Evolutionary conservation across 2,888 invertebrate species (phyloP).

Genomic region (Melinaea menophilus): DNA sequence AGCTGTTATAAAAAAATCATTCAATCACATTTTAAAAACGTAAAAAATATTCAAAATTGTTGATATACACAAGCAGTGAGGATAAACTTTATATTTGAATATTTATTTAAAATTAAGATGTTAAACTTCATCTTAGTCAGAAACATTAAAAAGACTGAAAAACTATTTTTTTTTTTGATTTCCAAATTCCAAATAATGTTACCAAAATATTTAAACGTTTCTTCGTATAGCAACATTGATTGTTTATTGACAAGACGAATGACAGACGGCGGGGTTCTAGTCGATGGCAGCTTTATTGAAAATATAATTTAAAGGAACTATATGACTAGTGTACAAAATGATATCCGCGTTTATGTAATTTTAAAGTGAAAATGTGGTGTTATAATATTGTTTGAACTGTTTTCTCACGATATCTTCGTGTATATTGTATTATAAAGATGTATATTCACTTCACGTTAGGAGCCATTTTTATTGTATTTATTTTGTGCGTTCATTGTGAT

Average conservation of each 20-base stretch:
- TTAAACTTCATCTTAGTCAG: too few species aligned
- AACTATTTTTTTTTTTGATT: too few species aligned
- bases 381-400: slow-evolving; percentile 59
- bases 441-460: slow-evolving; percentile 71
- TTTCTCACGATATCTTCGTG: slow-evolving; percentile 58
- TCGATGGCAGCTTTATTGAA: slow-evolving; percentile 63
- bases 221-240: slow-evolving; percentile 55
- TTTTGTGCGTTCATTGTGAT: slow-evolving; percentile 77
- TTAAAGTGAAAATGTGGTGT: slow-evolving; percentile 69
- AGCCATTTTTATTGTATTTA: slow-evolving; percentile 78
- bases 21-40: too few species aligned
- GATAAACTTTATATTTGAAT: too few species aligned
- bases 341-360: slow-evolving; percentile 54
- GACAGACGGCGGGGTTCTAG: slow-evolving; percentile 72
- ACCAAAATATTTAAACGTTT: background rate
- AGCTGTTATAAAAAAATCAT: too few species aligned
- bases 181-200: too few species aligned
- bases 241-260: slow-evolving; percentile 76
- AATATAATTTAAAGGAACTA: slow-evolving; percentile 54
- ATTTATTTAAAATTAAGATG: too few species aligned
- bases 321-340: slow-evolving; percentile 58
- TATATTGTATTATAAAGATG: slow-evolving; percentile 63
- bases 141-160: too few species aligned
- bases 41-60: too few species aligned
- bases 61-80: too few species aligned